Evolutionary conservation across 1,140 invertebrate genomes (phyloP).

Genomic region (Sitodiplosis mosellana): DNA sequence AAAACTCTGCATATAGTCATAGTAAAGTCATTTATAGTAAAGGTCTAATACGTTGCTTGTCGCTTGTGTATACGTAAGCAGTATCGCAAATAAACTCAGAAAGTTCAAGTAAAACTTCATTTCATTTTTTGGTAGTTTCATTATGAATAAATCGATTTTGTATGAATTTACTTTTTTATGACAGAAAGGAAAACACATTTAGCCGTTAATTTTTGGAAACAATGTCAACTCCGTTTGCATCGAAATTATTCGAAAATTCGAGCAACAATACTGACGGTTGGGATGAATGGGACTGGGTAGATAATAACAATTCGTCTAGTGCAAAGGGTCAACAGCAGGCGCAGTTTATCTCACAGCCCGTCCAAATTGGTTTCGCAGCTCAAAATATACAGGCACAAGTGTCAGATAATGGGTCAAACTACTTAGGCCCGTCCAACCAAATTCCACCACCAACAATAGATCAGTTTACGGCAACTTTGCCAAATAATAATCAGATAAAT

Average conservation of each 20-base stretch:
- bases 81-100: background rate
- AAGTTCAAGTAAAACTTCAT: background rate
- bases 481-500: no score
- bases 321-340: slow-evolving; percentile 1
- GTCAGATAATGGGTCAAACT: background rate
- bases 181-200: background rate
- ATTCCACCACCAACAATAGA: background rate
- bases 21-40: no score
- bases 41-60: no score
- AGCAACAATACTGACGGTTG: slow-evolving; percentile 13
- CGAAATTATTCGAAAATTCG: background rate
- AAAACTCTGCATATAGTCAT: no score
- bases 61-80: no score
- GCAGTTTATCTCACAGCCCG: background rate
- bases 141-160: background rate
- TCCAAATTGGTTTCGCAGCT: background rate
- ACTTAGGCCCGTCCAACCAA: background rate
- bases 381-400: slow-evolving; percentile 3
- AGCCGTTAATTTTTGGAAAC: background rate
- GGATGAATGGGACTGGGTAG: slow-evolving; percentile 25
- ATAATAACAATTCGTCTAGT: slow-evolving; percentile 13
- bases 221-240: background rate
- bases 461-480: background rate
- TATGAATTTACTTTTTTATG: background rate
- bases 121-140: background rate